Conservation (phyloP, 2,888 invertebrate species). For the Eristalinus sepulchralis region DNA sequence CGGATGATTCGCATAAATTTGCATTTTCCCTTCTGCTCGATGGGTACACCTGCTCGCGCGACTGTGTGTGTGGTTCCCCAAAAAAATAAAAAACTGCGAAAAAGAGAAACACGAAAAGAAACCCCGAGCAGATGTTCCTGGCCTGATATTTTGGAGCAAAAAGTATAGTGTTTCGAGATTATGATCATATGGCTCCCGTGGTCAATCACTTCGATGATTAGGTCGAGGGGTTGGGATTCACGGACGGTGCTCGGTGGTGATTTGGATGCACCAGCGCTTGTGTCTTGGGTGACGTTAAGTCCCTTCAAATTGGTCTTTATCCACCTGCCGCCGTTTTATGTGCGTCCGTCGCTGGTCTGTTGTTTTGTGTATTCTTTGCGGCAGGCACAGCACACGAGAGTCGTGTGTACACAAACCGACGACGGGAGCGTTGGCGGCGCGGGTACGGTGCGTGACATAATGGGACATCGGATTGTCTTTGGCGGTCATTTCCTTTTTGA, state of each 20-base stretch:
- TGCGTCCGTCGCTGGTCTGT: background rate
- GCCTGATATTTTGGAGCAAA: constrained; percentile 54
- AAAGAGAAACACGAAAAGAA: constrained; percentile 15
- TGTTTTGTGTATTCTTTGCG: constrained; percentile 4
- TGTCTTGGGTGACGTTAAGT: constrained; percentile 20
- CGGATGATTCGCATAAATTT: constrained; percentile 65
- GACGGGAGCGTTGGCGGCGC: constrained; percentile 17
- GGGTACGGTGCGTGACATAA: constrained; percentile 60
- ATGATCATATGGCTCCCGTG: constrained; percentile 29
- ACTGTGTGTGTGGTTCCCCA: constrained; percentile 48
- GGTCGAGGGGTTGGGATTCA: background rate
- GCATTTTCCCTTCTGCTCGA: constrained; percentile 56
- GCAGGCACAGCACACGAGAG: background rate
- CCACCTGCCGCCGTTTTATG: constrained; percentile 47
- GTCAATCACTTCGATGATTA: background rate
- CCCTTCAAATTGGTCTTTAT: constrained; percentile 28
- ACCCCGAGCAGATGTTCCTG: constrained; percentile 58
- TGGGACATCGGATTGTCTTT: constrained; percentile 51
- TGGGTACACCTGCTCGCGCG: constrained; percentile 58
- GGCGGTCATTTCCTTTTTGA: background rate
- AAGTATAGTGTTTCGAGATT: constrained; percentile 45
- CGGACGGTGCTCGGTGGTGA: background rate
- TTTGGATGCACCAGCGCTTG: background rate
- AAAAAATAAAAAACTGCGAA: background rate
- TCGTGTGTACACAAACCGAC: constrained; percentile 27